Percentiles rank a stretch among this genome's conserved stretches.
Evolutionary conservation across 92 coral and sea anemone species (phyloP).

Genomic region (Parazoanthus atlanticus): DNA sequence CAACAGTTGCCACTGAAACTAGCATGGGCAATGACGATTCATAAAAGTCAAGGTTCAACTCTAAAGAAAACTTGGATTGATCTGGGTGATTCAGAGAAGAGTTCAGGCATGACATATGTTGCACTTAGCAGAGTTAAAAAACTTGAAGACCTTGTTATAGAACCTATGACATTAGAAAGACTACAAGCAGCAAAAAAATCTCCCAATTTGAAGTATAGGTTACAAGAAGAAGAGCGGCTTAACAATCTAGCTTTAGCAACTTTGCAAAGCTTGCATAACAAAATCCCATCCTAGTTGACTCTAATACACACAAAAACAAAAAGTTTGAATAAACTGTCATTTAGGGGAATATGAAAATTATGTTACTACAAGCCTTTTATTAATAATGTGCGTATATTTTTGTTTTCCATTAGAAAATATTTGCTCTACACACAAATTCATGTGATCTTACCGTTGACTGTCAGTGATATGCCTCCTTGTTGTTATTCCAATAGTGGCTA

Average conservation of each 20-base stretch:
- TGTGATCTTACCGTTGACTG: no score
- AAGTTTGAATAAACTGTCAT: neutral
- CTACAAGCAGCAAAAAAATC: no score
- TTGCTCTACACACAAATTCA: no score
- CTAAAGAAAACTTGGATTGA: no score
- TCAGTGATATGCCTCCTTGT: no score
- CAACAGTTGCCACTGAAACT: neutral
- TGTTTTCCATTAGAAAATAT: constrained; percentile 17
- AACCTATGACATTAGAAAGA: no score
- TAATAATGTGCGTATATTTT: neutral
- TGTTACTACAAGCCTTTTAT: neutral
- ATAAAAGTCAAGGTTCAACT: neutral
- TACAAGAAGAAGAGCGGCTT: neutral
- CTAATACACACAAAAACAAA: neutral
- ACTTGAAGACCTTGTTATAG: no score
- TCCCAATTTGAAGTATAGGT: no score
- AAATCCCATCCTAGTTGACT: neutral
- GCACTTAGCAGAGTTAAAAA: no score
- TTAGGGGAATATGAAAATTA: neutral
- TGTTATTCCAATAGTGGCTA: no score
- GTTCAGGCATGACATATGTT: no score
- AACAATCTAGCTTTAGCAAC: constrained; percentile 6
- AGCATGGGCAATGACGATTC: neutral
- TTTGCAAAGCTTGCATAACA: constrained; percentile 10
- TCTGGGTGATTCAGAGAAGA: neutral